phyloP scores from a whole-genome alignment of 2,797 vertebrate genomes.

The Lindbergichthys nudifrons region DNA sequence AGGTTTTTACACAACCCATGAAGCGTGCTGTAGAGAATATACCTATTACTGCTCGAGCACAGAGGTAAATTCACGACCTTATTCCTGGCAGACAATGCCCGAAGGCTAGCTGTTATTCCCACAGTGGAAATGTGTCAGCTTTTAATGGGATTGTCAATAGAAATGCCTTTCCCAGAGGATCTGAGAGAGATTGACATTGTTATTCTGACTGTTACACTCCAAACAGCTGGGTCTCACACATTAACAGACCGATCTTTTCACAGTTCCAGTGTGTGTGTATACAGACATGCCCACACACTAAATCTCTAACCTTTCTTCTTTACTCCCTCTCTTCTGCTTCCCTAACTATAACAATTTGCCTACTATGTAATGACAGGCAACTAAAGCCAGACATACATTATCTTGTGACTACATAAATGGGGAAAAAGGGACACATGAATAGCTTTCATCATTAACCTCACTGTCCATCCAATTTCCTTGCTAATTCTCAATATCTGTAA shows the following conservation, averaged over 20 bases:
- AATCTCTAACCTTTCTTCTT: constrained; percentile 31
- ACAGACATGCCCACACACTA: constrained; percentile 9
- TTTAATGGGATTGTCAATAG: constrained; percentile 79
- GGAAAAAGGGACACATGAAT: constrained; percentile 43
- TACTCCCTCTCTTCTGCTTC: constrained; percentile 3
- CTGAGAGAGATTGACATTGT: constrained; percentile 74
- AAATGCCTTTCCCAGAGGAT: constrained; percentile 73
- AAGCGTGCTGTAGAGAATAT: constrained; percentile 38
- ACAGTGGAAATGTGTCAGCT: constrained; percentile 75
- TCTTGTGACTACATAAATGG: constrained; percentile 47
- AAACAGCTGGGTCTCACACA: constrained; percentile 61
- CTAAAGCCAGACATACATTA: constrained; percentile 32
- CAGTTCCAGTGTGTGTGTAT: neutral
- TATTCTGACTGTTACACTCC: constrained; percentile 72
- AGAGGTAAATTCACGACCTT: constrained; percentile 60
- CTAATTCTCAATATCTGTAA: constrained; percentile 56
- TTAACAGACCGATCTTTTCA: constrained; percentile 61
- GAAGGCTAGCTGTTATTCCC: constrained; percentile 77
- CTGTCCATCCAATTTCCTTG: constrained; percentile 34
- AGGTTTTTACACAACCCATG: constrained; percentile 37
- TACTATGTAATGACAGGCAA: constrained; percentile 21
- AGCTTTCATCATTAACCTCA: constrained; percentile 51
- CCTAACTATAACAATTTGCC: constrained; percentile 25
- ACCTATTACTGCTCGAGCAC: constrained; percentile 51
- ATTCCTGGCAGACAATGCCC: constrained; percentile 70